phyloP scores from a whole-genome alignment of 2,888 invertebrate genomes.

The Tetragonisca angustula region DNA sequence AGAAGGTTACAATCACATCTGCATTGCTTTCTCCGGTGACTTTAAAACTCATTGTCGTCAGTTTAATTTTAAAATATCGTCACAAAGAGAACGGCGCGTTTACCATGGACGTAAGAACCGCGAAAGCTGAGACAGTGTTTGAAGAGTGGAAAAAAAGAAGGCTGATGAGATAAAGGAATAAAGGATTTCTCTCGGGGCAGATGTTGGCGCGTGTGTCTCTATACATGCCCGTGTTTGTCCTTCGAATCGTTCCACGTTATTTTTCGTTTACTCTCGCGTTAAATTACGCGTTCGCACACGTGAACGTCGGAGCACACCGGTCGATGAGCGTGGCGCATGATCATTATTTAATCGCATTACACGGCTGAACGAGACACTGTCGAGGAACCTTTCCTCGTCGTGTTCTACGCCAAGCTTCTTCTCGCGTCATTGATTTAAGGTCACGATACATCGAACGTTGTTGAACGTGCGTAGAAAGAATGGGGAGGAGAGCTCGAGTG shows the following conservation, averaged over 20 bases:
- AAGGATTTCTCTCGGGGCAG: not conserved
- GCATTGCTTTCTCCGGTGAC: too few species aligned
- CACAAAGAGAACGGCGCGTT: not conserved
- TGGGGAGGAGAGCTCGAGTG: not conserved
- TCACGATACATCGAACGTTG: constrained; percentile 3
- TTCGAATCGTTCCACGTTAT: constrained; percentile 19
- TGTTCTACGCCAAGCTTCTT: not conserved
- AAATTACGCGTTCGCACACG: constrained; percentile 31
- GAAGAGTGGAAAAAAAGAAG: not conserved
- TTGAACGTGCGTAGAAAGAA: not conserved
- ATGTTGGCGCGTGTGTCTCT: not conserved
- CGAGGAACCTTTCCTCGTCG: constrained; percentile 8
- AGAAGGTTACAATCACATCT: too few species aligned
- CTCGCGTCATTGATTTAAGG: constrained; percentile 19
- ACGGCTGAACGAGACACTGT: constrained; percentile 18
- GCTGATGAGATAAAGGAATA: not conserved
- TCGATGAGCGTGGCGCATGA: constrained; percentile 4
- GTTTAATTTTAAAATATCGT: too few species aligned
- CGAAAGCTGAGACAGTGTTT: not conserved
- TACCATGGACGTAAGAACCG: not conserved
- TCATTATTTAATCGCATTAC: constrained; percentile 57
- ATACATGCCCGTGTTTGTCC: constrained; percentile 16
- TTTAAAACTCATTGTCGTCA: too few species aligned
- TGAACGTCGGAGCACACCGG: not conserved
- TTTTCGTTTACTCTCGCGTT: constrained; percentile 21